Conservation (phyloP, 2,888 invertebrate species). For the Oxystoma pomonae region DNA sequence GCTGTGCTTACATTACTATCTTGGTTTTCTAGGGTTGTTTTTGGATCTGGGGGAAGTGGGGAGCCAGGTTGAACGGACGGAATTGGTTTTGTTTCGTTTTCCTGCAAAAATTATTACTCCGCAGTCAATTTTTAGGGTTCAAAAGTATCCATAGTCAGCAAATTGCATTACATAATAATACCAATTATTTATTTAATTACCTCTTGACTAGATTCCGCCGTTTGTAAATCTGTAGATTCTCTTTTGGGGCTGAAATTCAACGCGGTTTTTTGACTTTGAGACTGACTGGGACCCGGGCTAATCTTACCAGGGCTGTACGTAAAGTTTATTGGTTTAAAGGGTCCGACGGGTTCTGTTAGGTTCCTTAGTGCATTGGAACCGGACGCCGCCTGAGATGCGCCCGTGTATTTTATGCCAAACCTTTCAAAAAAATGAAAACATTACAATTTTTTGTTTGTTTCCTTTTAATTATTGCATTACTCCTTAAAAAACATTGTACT, state of each 20-base stretch:
- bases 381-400: slow-evolving; percentile 79
- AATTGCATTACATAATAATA: too few relatives aligned
- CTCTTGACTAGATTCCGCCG: slow-evolving; percentile 14
- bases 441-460: too few relatives aligned
- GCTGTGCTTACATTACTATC: neutral
- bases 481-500: too few relatives aligned
- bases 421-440: too few relatives aligned
- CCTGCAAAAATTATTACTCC: too few relatives aligned
- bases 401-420: slow-evolving; percentile 43
- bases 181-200: slow-evolving; percentile 3
- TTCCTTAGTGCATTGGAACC: slow-evolving; percentile 51
- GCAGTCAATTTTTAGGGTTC: too few relatives aligned
- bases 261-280: slow-evolving; percentile 18
- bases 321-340: slow-evolving; percentile 30
- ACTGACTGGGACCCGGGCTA: slow-evolving; percentile 6
- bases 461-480: too few relatives aligned
- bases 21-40: neutral
- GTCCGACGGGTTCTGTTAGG: slow-evolving; percentile 26
- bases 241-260: neutral
- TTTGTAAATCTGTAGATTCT: slow-evolving; percentile 24
- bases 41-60: neutral
- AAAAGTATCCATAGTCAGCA: too few relatives aligned
- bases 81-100: too few relatives aligned
- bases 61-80: too few relatives aligned
- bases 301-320: slow-evolving; percentile 16